A percentile compares a stretch with the other conserved stretches of the same genome.
Evolutionary conservation across 2,888 invertebrate species (phyloP).

Genomic region (Tiphia femorata): DNA sequence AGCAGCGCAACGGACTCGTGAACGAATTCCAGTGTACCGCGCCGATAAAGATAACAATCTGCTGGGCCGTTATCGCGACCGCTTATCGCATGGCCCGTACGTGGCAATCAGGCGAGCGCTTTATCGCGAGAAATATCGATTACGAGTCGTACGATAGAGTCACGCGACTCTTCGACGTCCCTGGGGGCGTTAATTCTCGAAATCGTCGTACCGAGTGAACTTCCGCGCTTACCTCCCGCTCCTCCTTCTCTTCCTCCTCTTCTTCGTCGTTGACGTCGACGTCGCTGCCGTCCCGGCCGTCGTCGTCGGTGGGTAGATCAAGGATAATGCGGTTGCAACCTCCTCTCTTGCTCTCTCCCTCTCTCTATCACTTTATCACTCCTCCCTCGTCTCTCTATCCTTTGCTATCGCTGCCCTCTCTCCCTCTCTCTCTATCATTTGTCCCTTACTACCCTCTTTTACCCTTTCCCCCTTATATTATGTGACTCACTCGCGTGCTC

Average conservation of each 20-base stretch:
- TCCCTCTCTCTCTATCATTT: too few species aligned
- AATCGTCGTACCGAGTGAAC: conserved; percentile 13
- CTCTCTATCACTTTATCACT: conserved; percentile 5
- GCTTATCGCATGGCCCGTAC: not conserved
- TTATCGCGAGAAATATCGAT: not conserved
- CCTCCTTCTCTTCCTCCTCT: too few species aligned
- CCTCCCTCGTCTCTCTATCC: not conserved
- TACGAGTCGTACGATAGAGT: not conserved
- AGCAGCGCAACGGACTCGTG: too few species aligned
- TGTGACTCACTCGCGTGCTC: not conserved
- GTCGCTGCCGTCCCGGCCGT: too few species aligned
- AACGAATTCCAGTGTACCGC: too few species aligned
- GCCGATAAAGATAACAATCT: not conserved
- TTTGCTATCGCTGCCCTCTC: not conserved
- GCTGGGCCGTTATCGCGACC: not conserved
- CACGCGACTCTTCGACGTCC: not conserved
- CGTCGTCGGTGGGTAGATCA: not conserved
- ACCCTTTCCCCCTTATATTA: too few species aligned
- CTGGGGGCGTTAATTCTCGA: conserved; percentile 6
- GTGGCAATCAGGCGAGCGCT: not conserved
- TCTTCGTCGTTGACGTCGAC: too few species aligned
- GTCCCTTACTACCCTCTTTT: too few species aligned
- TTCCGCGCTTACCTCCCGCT: too few species aligned
- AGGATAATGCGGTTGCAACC: not conserved
- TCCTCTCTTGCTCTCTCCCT: conserved; percentile 6